These are phyloP conservation scores for Engraulis encrasicolus DNA, from an alignment of 2,113 vertebrate genomes.

Conservation along the genomic window DNA sequence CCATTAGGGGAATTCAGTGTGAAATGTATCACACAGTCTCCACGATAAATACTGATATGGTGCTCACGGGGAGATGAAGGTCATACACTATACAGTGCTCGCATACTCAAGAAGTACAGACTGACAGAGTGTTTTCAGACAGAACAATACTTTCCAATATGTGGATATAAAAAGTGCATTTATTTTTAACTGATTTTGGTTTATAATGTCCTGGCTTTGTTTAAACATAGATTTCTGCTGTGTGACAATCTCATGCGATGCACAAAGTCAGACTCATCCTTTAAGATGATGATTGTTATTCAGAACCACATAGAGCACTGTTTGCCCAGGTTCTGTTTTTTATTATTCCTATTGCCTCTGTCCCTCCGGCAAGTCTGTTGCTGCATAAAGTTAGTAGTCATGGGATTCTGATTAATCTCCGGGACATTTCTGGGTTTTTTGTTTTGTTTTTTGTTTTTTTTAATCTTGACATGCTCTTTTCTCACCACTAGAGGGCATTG, in stretches of 20 bases:
- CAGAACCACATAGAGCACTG: background rate
- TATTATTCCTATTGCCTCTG: background rate
- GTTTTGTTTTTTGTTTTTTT: constrained; percentile 12
- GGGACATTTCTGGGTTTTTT: no score
- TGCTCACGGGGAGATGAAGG: background rate
- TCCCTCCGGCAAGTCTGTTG: background rate
- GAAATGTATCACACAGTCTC: background rate
- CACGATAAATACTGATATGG: background rate
- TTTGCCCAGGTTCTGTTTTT: background rate
- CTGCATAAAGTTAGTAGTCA: background rate
- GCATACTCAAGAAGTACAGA: no score
- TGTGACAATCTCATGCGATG: no score
- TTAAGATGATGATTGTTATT: background rate
- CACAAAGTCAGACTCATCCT: no score
- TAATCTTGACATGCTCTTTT: background rate
- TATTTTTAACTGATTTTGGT: no score
- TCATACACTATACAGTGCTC: background rate
- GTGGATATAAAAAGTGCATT: no score
- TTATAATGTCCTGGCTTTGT: no score
- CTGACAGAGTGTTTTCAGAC: no score
- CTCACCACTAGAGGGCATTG: constrained; percentile 47
- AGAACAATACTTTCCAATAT: no score
- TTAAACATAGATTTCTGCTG: no score
- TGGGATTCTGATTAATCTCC: background rate
- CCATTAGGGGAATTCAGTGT: background rate